Evolutionary conservation across 2,797 vertebrate genomes (phyloP).

Genomic region (Catostomus latipinnis): DNA sequence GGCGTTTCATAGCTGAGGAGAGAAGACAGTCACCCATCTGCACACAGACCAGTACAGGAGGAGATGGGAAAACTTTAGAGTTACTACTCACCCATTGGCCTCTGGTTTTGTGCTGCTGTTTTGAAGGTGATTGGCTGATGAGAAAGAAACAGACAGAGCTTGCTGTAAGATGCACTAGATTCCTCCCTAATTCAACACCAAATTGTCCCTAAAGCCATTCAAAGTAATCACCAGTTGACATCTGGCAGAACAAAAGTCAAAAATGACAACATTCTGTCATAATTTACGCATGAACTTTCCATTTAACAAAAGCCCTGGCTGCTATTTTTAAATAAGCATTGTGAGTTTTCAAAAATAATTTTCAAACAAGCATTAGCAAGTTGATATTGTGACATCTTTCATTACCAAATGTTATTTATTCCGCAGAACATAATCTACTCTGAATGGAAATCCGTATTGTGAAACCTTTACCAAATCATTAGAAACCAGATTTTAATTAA

Average conservation of each 20-base stretch:
- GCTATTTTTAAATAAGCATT: not conserved
- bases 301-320: too few relatives aligned
- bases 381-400: not conserved
- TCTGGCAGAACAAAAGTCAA: not conserved
- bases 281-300: too few relatives aligned
- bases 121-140: constrained; percentile 90
- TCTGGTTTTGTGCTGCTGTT: constrained; percentile 79
- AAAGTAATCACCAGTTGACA: not conserved
- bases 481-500: constrained; percentile 23
- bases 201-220: not conserved
- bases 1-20: constrained; percentile 75
- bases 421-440: not conserved
- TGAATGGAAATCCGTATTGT: not conserved
- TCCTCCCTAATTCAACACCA: not conserved
- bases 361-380: not conserved
- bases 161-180: constrained; percentile 11
- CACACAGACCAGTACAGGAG: not conserved
- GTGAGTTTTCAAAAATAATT: not conserved
- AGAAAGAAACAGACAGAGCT: constrained; percentile 49
- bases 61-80: not conserved
- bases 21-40: constrained; percentile 2
- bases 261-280: too few relatives aligned
- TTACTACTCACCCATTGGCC: constrained; percentile 79
- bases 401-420: constrained; percentile 25
- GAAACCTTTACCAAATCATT: constrained; percentile 24